phyloP scores from a whole-genome alignment of 2,888 invertebrate species.

The Coelinius sp. region DNA sequence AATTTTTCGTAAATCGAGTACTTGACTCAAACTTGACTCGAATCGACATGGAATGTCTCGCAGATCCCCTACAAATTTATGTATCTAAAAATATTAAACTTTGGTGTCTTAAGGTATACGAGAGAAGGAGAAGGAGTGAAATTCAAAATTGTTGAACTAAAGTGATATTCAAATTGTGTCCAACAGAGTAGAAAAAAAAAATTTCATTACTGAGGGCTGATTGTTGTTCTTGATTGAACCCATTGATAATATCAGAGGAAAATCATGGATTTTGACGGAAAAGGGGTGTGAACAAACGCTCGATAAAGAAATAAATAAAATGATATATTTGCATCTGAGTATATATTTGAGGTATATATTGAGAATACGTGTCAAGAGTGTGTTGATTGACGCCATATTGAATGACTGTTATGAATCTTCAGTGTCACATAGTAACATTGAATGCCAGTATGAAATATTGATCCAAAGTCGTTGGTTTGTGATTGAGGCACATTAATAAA shows the following conservation, averaged over 20 bases:
- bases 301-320: neutral
- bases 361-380: neutral
- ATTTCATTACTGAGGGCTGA: too few relatives aligned
- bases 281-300: neutral
- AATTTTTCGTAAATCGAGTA: too few relatives aligned
- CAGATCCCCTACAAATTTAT: too few relatives aligned
- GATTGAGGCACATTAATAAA: conserved; percentile 22
- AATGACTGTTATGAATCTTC: conserved; percentile 4
- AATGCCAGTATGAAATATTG: conserved; percentile 7
- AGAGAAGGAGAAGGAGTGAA: neutral
- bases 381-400: neutral
- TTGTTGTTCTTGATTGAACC: too few relatives aligned
- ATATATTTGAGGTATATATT: neutral
- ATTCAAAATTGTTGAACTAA: conserved; percentile 15
- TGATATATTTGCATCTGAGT: neutral
- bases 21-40: too few relatives aligned
- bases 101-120: conserved; percentile 16
- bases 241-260: neutral
- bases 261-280: neutral
- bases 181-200: neutral
- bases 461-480: neutral
- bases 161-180: neutral
- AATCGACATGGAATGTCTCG: too few relatives aligned
- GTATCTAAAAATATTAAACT: conserved; percentile 4
- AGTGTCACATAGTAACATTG: conserved; percentile 14